Base-by-base conservation (phyloP, 2,797 vertebrate species). In the Gouania willdenowi region DNA sequence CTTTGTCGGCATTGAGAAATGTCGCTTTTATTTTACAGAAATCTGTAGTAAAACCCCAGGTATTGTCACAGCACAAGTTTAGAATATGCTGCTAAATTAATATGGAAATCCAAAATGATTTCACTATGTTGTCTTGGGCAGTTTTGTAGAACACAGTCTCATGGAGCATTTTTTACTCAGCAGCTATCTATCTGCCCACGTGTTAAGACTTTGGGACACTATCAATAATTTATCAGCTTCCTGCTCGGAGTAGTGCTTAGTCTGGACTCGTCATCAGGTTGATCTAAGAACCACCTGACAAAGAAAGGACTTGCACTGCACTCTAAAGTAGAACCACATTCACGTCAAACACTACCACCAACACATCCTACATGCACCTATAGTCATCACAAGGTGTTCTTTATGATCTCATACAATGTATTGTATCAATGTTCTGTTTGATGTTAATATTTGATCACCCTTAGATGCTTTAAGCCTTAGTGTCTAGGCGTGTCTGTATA, bases 221-320 rank as follows among this genome's bases (percentile, higher is more conserved):
- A 61, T 81, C 42, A 66, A 71, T 80, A 54, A 71, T 73, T 43
- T 16, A 67, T 71, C 23, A 24, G 24, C 54, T 71, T 64, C 48
- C 66, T 68, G 45, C 13, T 14, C 43, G 33, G 15, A 51, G 26
- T n/a, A 25, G 36, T 44, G 43, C 46, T 51, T 37, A 41, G 38
- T 55, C 42, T 2, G 28, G 41, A 39, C 36, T 39, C 19, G 55
- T 8, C 2, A 23, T 8, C 2, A 23, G 2, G 23, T 23, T 23
- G 6, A 8, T 23, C 23, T 62, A 47, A 34, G 9, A 12, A 19
- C 37, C 22, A 26, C 25, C 15, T 46, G 28, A 49, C 17, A 5
- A 26, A 11, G 29, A 19, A 26, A 12, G 26, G 39, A 24, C 30
- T 16, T 51, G 6, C 20, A n/a, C n/a, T n/a, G 15, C 18, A 16